Percentiles rank a stretch among this genome's conserved stretches.
These are phyloP conservation scores for Potamarius usumacintae DNA, from an alignment of 2,113 vertebrate genomes.

Conservation along the genomic window DNA sequence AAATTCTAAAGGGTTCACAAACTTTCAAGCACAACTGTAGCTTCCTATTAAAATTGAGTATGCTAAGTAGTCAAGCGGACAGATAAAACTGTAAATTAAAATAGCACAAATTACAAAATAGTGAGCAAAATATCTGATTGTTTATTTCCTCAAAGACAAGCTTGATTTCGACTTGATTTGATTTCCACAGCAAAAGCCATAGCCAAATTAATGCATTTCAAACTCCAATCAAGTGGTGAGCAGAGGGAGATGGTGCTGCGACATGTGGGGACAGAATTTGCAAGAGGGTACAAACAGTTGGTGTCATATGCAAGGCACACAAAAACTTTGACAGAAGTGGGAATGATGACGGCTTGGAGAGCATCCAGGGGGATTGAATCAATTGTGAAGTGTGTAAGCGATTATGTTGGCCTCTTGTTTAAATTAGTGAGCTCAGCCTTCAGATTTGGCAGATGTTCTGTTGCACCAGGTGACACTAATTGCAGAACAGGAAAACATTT, in stretches of 20 bases:
- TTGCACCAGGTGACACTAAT: constrained; percentile 10
- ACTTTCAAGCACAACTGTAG: too few relatives aligned
- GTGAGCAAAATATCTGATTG: background rate
- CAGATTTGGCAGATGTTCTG: constrained; percentile 12
- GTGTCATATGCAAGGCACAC: background rate
- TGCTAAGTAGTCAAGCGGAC: background rate
- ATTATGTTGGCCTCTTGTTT: constrained; percentile 36
- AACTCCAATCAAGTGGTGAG: background rate
- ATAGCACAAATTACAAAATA: background rate
- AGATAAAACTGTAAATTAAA: background rate
- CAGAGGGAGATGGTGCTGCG: background rate
- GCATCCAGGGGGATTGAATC: background rate
- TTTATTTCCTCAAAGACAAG: background rate
- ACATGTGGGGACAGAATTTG: background rate
- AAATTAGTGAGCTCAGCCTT: constrained; percentile 30
- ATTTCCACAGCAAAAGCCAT: background rate
- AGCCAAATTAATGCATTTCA: background rate
- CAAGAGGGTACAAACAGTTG: background rate
- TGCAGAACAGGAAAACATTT: background rate
- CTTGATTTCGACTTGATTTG: background rate
- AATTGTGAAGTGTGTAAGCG: background rate
- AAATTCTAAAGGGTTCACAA: too few relatives aligned
- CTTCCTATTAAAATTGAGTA: background rate
- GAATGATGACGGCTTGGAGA: background rate
- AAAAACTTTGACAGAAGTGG: background rate